Percentiles rank a stretch among this genome's conserved stretches.
Conservation (phyloP, 2,888 invertebrate species). For the Drosophila colorata region DNA sequence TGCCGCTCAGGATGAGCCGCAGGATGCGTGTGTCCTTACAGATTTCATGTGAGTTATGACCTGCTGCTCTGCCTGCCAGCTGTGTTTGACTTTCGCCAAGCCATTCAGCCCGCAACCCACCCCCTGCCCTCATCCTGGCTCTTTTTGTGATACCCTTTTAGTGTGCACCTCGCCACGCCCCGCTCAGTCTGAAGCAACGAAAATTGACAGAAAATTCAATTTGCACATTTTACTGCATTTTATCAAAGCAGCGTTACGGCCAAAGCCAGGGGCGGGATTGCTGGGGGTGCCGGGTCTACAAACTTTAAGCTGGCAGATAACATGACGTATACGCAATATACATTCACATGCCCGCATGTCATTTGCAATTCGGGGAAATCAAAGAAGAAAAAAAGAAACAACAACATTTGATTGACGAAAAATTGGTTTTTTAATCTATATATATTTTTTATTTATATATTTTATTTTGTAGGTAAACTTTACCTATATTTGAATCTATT, state of each 20-base stretch:
- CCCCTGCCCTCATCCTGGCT: not conserved
- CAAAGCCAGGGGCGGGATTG: not conserved
- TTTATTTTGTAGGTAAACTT: too few species aligned
- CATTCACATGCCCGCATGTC: not conserved
- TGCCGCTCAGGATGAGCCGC: constrained; percentile 62
- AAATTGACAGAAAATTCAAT: constrained; percentile 75
- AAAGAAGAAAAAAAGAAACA: not conserved
- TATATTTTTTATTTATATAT: too few species aligned
- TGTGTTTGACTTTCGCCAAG: constrained; percentile 54
- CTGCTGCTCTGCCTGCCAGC: constrained; percentile 40
- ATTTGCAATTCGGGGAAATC: not conserved
- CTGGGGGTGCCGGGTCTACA: not conserved
- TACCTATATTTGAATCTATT: too few species aligned
- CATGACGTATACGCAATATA: constrained; percentile 46
- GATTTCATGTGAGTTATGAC: constrained; percentile 78
- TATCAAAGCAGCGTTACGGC: constrained; percentile 37
- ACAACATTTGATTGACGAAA: not conserved
- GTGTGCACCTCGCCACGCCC: constrained; percentile 31
- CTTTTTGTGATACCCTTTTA: constrained; percentile 13
- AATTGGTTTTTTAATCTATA: too few species aligned
- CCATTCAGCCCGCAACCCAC: constrained; percentile 12
- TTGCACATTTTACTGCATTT: constrained; percentile 77
- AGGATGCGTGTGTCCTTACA: constrained; percentile 74
- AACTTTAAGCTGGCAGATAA: constrained; percentile 62
- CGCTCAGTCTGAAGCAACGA: constrained; percentile 27